These are phyloP conservation scores for Botrylloides violaceus DNA, from an alignment of 23 tunicate genomes.

Conservation along the genomic window DNA sequence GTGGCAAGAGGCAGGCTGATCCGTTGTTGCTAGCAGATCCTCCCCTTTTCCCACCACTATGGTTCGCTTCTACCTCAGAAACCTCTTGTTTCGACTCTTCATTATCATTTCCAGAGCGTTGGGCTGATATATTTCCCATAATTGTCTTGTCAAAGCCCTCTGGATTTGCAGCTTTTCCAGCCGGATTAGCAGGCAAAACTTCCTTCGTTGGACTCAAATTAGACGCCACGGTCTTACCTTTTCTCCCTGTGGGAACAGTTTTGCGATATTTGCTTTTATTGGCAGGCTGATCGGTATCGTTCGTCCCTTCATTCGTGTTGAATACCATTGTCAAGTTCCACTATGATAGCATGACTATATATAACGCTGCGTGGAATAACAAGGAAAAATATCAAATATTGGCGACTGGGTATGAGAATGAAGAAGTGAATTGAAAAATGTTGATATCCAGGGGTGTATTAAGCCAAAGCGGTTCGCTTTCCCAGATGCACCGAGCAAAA, in stretches of 20 bases:
- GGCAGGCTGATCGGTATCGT: not conserved
- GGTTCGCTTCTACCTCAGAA: not conserved
- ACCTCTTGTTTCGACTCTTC: conserved; percentile 1
- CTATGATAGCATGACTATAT: not conserved
- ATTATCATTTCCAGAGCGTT: not conserved
- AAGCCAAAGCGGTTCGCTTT: too few species aligned
- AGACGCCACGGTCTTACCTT: not conserved
- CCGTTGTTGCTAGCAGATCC: too few species aligned
- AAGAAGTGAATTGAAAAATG: too few species aligned
- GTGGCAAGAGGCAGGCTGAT: too few species aligned
- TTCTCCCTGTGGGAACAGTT: not conserved
- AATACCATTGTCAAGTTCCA: not conserved
- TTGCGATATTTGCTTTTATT: not conserved
- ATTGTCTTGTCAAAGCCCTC: not conserved
- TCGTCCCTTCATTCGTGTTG: not conserved
- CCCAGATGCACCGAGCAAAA: too few species aligned
- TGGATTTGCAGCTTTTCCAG: not conserved
- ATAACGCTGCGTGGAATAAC: too few species aligned
- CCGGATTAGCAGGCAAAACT: not conserved
- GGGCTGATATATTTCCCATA: not conserved
- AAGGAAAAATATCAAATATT: too few species aligned
- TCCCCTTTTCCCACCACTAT: too few species aligned
- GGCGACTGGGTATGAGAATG: too few species aligned
- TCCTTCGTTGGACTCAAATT: not conserved
- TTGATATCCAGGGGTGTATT: too few species aligned